Evolutionary conservation across 2,113 vertebrate genomes (phyloP).

Genomic region (Myocastor coypus): DNA sequence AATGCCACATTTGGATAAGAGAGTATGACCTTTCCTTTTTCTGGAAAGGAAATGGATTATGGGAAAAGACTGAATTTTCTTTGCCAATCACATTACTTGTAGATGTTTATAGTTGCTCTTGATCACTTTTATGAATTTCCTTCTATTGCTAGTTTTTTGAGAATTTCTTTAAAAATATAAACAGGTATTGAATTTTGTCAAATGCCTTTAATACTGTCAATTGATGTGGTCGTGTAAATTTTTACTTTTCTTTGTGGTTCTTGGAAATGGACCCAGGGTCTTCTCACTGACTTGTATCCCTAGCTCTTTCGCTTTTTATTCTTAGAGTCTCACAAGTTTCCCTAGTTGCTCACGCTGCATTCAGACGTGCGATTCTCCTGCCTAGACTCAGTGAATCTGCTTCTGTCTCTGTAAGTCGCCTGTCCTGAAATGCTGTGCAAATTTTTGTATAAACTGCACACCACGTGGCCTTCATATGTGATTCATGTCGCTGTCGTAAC

Average conservation of each 20-base stretch:
- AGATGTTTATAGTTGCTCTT: background rate
- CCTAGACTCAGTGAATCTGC: background rate
- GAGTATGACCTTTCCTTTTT: background rate
- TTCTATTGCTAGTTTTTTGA: background rate
- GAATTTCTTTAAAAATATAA: background rate
- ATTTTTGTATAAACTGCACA: background rate
- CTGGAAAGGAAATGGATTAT: background rate
- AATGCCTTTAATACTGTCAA: background rate
- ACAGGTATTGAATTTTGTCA: background rate
- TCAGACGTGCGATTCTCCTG: too few species aligned
- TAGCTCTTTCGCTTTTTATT: too few species aligned
- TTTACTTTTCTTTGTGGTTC: background rate
- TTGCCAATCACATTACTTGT: background rate
- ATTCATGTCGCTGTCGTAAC: background rate
- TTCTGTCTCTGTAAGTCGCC: background rate
- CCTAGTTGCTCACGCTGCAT: too few species aligned
- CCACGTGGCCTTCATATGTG: background rate
- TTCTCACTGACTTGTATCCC: too few species aligned
- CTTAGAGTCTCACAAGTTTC: too few species aligned
- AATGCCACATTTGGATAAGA: background rate
- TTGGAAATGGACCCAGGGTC: too few species aligned
- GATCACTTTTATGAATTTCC: background rate
- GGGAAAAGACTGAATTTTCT: background rate
- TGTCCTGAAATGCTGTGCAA: background rate
- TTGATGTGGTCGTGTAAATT: background rate